phyloP scores from a whole-genome alignment of 2,888 invertebrate species.

The Orthosia cruda region DNA sequence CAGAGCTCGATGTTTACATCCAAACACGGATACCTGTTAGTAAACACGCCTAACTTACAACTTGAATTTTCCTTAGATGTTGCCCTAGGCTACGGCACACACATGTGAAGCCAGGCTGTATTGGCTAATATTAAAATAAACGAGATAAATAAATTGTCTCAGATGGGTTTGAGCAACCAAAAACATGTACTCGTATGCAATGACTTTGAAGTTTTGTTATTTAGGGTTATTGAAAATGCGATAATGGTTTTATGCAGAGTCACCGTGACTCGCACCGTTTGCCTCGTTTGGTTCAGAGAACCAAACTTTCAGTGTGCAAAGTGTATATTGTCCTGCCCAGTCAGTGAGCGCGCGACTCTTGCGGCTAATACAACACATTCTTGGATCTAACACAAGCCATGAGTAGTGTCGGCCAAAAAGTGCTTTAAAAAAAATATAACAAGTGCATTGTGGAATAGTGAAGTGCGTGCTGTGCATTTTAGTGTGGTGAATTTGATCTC shows the following conservation, averaged over 20 bases:
- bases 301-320: slow-evolving; percentile 40
- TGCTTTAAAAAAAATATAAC: neutral
- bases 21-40: neutral
- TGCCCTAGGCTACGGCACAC: neutral
- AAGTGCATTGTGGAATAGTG: slow-evolving; percentile 45
- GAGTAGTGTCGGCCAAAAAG: slow-evolving; percentile 12
- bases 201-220: slow-evolving; percentile 43
- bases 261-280: slow-evolving; percentile 69
- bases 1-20: no score
- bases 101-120: no score
- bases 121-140: slow-evolving; percentile 13
- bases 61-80: neutral
- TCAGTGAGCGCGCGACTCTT: slow-evolving; percentile 51
- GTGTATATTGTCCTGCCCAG: slow-evolving; percentile 28
- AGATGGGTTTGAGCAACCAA: slow-evolving; percentile 12
- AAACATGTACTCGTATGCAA: slow-evolving; percentile 14
- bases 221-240: slow-evolving; percentile 53
- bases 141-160: slow-evolving; percentile 6
- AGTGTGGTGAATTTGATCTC: slow-evolving; percentile 50
- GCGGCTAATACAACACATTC: slow-evolving; percentile 42
- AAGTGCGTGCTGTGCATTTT: slow-evolving; percentile 38
- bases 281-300: slow-evolving; percentile 32
- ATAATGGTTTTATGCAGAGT: slow-evolving; percentile 70
- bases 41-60: neutral
- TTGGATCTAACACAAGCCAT: slow-evolving; percentile 17